phyloP scores from a whole-genome alignment of 2,113 vertebrate species.

The Gopherus evgoodei region DNA sequence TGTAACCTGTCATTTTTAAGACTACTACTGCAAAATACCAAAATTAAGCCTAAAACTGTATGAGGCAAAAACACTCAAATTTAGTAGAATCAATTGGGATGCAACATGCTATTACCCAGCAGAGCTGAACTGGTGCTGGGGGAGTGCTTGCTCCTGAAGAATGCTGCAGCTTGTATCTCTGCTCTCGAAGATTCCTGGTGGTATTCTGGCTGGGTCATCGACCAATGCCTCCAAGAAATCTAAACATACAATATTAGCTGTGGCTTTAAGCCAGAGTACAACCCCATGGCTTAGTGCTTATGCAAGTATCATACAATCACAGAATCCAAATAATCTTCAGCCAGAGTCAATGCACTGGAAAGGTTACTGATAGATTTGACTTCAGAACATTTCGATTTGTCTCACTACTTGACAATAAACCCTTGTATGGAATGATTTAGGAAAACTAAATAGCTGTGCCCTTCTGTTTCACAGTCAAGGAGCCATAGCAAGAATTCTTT shows the following conservation, averaged over 20 bases:
- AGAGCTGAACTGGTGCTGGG: background rate
- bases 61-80: background rate
- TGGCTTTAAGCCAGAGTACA: background rate
- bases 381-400: background rate
- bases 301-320: background rate
- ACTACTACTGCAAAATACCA: background rate
- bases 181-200: background rate
- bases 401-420: background rate
- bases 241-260: background rate
- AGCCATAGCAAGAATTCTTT: background rate
- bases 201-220: background rate
- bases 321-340: background rate
- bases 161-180: accelerated
- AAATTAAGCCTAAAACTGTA: background rate
- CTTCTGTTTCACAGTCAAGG: background rate
- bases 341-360: background rate
- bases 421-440: background rate
- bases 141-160: background rate
- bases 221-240: background rate
- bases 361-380: background rate
- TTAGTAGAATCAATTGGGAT: background rate
- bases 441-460: background rate
- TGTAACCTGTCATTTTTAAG: background rate
- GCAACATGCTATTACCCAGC: no score
- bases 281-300: background rate